Base-by-base conservation (phyloP, 2,113 vertebrate species). In the Isurus oxyrinchus region DNA sequence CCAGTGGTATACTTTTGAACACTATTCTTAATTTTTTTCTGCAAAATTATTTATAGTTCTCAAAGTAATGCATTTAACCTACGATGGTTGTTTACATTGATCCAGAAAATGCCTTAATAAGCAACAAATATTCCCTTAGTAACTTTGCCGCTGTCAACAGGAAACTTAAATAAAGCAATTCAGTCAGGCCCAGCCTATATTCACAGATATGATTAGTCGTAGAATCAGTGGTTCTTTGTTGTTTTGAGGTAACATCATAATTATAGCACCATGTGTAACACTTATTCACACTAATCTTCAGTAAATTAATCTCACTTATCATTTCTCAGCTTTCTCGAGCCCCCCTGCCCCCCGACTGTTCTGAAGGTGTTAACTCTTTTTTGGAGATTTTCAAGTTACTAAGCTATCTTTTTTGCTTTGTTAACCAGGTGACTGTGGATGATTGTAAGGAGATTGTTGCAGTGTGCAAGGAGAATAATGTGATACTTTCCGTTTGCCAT, bases 401-500 rank as follows among this genome's bases (percentile, higher is more conserved):
- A 14, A 21, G n/a, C 6, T 94, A 57, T 66, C 6, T 63, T 94
- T 40, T 94, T 63, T 93, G 0, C 5, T 61, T 35, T 96, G 61
- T 94, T 81, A 25, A 93, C 2, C 61, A 99, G 98, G 98, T 98
- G 0, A 98, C 97, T 23, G 97, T 96, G 25, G 97, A 98, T 96
- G 98, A 99, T 97, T 99, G 98, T 96, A 96, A 0, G 3, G 97
- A 97, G 14, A 98, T 98, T 35, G 97, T 98, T 63, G 97, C 97
- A 81, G 97, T 97, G 0, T 98, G 98, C 96, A 96, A 97, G 96
- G 96, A 97, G 96, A 97, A 96, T 23, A 96, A 97, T 0, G 97
- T 98, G 94, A 98, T 98, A 72, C 98, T 99, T 0, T 97, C 97
- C 0, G 98, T 99, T 72, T 98, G 98, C 96, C 98, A 99, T 61